A percentile compares a stretch with the other conserved stretches of the same genome.
These are phyloP conservation scores for Hemicordylus capensis DNA, from an alignment of 2,113 vertebrate genomes.

Conservation along the genomic window DNA sequence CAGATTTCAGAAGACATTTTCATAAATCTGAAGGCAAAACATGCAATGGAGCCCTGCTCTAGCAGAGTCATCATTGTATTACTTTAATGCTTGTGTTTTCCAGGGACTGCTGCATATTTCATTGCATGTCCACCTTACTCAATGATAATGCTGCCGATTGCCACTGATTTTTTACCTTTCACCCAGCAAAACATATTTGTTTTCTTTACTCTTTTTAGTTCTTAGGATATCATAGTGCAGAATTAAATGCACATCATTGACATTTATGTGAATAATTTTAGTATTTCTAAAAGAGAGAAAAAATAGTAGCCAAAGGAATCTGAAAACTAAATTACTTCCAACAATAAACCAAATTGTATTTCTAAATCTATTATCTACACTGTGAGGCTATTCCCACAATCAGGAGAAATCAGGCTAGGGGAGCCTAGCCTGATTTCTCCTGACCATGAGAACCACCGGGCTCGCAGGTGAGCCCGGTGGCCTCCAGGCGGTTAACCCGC, in stretches of 20 bases:
- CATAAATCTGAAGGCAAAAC: slow-evolving; percentile 11
- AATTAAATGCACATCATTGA: neutral
- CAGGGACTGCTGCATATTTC: neutral
- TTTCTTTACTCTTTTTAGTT: neutral
- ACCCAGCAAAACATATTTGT: neutral
- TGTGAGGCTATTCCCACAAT: too few species aligned
- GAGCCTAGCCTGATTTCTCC: too few species aligned
- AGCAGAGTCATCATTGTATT: slow-evolving; percentile 3
- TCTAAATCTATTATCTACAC: too few species aligned
- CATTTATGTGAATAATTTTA: neutral
- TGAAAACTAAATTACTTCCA: too few species aligned
- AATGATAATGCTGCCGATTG: neutral
- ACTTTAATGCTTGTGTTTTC: neutral
- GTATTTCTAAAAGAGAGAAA: neutral
- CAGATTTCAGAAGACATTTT: slow-evolving; percentile 17
- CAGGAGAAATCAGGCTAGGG: too few species aligned
- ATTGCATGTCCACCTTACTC: neutral
- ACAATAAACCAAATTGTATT: too few species aligned
- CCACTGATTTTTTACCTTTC: neutral
- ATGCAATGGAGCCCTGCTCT: slow-evolving; percentile 8
- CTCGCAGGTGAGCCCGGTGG: too few species aligned
- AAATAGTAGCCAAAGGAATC: neutral
- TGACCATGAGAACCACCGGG: too few species aligned
- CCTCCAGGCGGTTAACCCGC: too few species aligned
- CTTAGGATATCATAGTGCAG: neutral